phyloP scores from a whole-genome alignment of 2,113 vertebrate species.

The Petroica traversi region DNA sequence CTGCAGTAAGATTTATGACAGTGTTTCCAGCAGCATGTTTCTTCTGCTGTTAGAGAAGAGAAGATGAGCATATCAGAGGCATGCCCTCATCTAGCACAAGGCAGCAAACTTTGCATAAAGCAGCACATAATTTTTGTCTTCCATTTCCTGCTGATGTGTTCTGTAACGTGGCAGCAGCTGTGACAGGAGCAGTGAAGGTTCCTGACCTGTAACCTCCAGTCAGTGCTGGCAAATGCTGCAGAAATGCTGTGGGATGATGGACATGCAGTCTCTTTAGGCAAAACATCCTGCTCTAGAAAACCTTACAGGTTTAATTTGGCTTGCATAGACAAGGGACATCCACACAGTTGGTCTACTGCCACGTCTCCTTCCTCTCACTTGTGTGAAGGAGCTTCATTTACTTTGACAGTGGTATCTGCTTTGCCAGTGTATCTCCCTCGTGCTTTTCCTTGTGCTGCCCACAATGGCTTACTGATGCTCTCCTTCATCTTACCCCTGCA shows the following conservation, averaged over 20 bases:
- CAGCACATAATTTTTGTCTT: not conserved
- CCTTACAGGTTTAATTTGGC: not conserved
- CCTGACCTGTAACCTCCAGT: not conserved
- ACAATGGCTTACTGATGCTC: not conserved
- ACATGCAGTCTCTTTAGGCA: not conserved
- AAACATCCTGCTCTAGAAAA: not conserved
- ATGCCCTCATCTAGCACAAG: not conserved
- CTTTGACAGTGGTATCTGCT: not conserved
- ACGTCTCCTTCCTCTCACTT: not conserved
- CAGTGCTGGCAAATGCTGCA: not conserved
- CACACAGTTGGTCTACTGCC: not conserved
- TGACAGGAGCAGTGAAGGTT: not conserved
- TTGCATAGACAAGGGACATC: not conserved
- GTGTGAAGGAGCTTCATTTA: not conserved
- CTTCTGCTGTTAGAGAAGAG: conserved; percentile 4
- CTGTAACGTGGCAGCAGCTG: not conserved
- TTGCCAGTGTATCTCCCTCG: not conserved
- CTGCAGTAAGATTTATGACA: not conserved
- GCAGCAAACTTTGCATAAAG: not conserved
- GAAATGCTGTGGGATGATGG: not conserved
- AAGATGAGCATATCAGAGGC: not conserved
- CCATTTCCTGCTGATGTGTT: not conserved
- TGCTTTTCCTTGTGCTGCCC: not conserved
- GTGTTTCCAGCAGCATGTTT: not conserved
- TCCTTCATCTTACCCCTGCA: not conserved